phyloP scores from a whole-genome alignment of 1,140 invertebrate genomes.

The Melitaea cinxia region DNA sequence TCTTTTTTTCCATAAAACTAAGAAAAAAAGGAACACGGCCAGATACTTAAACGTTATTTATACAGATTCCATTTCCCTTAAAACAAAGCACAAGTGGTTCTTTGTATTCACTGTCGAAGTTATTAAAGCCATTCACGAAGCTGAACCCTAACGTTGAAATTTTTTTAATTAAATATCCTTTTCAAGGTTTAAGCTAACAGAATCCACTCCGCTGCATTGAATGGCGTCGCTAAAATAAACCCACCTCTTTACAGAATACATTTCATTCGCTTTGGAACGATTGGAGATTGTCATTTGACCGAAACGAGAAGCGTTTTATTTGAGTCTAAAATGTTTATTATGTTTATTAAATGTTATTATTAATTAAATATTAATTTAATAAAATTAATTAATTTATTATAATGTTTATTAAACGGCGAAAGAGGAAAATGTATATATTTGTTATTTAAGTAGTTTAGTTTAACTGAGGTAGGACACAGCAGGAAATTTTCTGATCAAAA shows the following conservation, averaged over 20 bases:
- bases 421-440: too few species aligned
- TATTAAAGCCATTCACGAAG: background rate
- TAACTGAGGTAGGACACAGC: too few species aligned
- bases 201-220: conserved; percentile 19
- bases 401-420: too few species aligned
- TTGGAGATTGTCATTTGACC: background rate
- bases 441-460: too few species aligned
- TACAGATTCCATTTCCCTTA: background rate
- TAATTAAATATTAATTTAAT: too few species aligned
- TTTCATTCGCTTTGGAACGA: background rate
- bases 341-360: too few species aligned
- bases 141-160: conserved; percentile 6
- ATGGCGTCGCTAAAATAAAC: conserved; percentile 6
- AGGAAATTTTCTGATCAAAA: too few species aligned
- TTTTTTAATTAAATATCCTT: conserved; percentile 24
- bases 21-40: background rate
- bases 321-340: too few species aligned
- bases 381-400: too few species aligned
- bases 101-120: conserved; percentile 5
- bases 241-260: background rate
- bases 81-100: background rate
- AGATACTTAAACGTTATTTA: background rate
- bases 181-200: conserved; percentile 19
- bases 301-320: too few species aligned
- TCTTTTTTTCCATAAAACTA: background rate